Evolutionary conservation across 2,888 invertebrate species (phyloP).

Genomic region (Acanthosepion lycidas): DNA sequence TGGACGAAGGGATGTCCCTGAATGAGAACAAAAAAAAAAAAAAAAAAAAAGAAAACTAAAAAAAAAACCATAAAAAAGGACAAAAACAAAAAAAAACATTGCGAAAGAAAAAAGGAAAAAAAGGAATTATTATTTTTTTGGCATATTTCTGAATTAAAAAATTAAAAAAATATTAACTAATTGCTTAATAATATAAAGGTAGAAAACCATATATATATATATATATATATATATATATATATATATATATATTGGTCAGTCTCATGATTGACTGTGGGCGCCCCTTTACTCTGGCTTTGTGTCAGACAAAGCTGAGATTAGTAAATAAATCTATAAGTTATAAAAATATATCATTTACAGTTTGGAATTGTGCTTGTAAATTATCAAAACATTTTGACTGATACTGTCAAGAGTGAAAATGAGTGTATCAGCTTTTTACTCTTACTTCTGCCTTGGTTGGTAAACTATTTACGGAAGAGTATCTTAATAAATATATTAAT

Average conservation of each 20-base stretch:
- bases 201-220: not conserved
- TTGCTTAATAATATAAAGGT: not conserved
- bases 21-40: not conserved
- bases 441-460: too few species aligned
- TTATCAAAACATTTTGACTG: too few species aligned
- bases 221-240: not conserved
- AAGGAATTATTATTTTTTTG: not conserved
- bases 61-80: not conserved
- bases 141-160: not conserved
- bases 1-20: not conserved
- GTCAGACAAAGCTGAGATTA: too few species aligned
- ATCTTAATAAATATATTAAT: too few species aligned
- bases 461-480: not conserved
- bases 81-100: not conserved
- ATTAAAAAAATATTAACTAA: not conserved
- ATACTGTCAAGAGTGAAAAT: too few species aligned
- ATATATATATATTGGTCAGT: not conserved
- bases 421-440: too few species aligned
- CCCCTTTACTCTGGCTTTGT: too few species aligned
- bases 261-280: too few species aligned
- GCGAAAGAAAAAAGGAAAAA: not conserved
- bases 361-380: too few species aligned
- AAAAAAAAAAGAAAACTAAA: not conserved
- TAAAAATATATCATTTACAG: too few species aligned
- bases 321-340: too few species aligned